Percentiles rank a stretch among this genome's conserved stretches.
Evolutionary conservation across 2,113 vertebrate species (phyloP).

Genomic region (Fulmarus glacialis): DNA sequence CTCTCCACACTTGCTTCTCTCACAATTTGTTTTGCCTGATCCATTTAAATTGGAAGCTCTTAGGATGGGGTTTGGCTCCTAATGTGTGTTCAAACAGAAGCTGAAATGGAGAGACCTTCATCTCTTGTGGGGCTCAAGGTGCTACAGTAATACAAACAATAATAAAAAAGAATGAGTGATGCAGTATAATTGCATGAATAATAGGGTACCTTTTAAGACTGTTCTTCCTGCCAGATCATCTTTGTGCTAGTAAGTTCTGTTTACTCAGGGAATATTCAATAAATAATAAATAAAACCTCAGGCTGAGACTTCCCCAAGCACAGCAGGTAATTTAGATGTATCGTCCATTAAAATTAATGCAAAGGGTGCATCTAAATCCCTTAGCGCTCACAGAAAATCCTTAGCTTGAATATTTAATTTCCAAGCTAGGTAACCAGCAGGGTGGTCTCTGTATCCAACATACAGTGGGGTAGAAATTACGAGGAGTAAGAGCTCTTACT

Average conservation of each 20-base stretch:
- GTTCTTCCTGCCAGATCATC: slow-evolving; percentile 21
- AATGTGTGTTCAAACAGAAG: slow-evolving; percentile 15
- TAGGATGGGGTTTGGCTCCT: not conserved
- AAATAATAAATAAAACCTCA: slow-evolving; percentile 63
- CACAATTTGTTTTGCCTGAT: not conserved
- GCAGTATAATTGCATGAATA: slow-evolving; percentile 43
- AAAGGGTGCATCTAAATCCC: slow-evolving; percentile 18
- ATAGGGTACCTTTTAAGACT: not conserved
- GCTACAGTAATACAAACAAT: slow-evolving; percentile 46
- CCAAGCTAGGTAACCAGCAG: not conserved
- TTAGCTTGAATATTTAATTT: not conserved
- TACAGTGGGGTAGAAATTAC: not conserved
- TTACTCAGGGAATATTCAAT: slow-evolving; percentile 58
- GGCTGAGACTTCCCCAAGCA: slow-evolving; percentile 9
- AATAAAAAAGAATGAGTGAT: slow-evolving; percentile 9
- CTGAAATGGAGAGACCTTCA: not conserved
- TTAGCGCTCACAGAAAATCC: not conserved
- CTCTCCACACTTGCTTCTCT: not conserved
- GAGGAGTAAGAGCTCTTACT: not conserved
- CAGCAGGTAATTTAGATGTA: slow-evolving; percentile 34
- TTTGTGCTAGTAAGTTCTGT: slow-evolving; percentile 42
- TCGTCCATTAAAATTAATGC: slow-evolving; percentile 47
- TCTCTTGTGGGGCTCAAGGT: slow-evolving; percentile 29
- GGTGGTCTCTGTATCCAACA: not conserved
- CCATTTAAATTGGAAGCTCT: slow-evolving; percentile 9